Base-by-base conservation (phyloP, 1,140 invertebrate species). In the Mamestra configurata region DNA sequence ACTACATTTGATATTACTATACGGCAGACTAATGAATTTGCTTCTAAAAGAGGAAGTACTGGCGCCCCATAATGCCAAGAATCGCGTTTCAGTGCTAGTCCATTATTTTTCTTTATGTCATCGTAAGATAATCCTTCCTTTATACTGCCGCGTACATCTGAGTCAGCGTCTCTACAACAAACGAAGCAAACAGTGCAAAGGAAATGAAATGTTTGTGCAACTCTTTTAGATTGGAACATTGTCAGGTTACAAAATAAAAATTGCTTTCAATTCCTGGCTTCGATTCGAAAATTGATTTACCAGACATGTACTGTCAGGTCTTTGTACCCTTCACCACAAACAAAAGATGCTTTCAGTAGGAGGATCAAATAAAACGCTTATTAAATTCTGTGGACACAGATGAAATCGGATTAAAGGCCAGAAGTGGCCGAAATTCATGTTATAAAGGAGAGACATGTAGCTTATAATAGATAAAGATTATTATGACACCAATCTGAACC, bases 161-260 rank as follows among this genome's bases (percentile, higher is more conserved):
- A 66, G n/a, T 53, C 46, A 53, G 43, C 24, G n/a, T 3, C 66
- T 35, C 8, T 4, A 46, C 64, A 46, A 71, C 68, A 31, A 51
- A 70, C 6, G 20, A 49, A 70, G 43, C 35, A 71, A 71, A 71
- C 46, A 71, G n/a, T 8, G 24, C 37, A 24, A 27, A 71, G 68
- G 68, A 71, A 71, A 71, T 71, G 46, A 71, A 71, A n/a, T 53
- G 27, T 71, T 15, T 71, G n/a, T 71, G 68, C 51, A 20, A 8
- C 7, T 11, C 22, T 20, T 37, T 22, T 40, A 31, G 1, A 70
- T 49, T 27, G 40, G 13, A 27, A 70, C 20, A 49, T 49, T n/a
- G 11, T 15, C 43, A 20, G 10, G 35, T 66, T n/a, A 40, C 18
- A 22, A 70, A 70, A 43, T 68, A 46, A 68, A 68, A 64, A 37